Conservation (phyloP, 2,113 vertebrate genomes). For the Strix uralensis region DNA sequence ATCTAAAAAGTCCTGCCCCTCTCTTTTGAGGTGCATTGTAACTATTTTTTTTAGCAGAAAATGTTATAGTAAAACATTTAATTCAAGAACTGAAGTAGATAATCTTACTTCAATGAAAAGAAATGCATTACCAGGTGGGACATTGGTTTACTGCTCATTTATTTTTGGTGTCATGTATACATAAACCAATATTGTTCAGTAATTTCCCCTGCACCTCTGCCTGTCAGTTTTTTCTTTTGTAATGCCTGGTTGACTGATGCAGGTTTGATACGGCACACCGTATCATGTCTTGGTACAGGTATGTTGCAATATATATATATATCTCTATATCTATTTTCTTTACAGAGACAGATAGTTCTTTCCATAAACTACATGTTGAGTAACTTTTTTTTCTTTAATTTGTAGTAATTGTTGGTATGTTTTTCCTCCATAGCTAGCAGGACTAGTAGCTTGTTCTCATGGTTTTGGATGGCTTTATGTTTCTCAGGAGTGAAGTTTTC, state of each 20-base stretch:
- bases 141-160: conserved; percentile 40
- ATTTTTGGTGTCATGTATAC: conserved; percentile 39
- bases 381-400: not conserved
- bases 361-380: not conserved
- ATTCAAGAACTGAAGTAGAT: not conserved
- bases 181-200: conserved; percentile 12
- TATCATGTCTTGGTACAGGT: conserved; percentile 35
- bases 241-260: conserved; percentile 10
- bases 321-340: not conserved
- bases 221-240: conserved; percentile 3
- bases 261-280: not conserved
- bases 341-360: conserved; percentile 25
- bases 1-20: not conserved
- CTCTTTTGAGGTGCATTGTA: not conserved
- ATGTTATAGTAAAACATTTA: not conserved
- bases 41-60: not conserved
- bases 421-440: conserved; percentile 8
- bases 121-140: conserved; percentile 65
- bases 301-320: not conserved
- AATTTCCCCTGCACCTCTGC: not conserved
- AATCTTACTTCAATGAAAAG: not conserved
- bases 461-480: conserved; percentile 18
- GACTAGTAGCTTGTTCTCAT: conserved; percentile 25
- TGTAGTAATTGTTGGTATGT: not conserved
- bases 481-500: conserved; percentile 4